Evolutionary conservation across 1,140 invertebrate species (phyloP).

Genomic region (Pachyrhynchus sulphureomaculatus): DNA sequence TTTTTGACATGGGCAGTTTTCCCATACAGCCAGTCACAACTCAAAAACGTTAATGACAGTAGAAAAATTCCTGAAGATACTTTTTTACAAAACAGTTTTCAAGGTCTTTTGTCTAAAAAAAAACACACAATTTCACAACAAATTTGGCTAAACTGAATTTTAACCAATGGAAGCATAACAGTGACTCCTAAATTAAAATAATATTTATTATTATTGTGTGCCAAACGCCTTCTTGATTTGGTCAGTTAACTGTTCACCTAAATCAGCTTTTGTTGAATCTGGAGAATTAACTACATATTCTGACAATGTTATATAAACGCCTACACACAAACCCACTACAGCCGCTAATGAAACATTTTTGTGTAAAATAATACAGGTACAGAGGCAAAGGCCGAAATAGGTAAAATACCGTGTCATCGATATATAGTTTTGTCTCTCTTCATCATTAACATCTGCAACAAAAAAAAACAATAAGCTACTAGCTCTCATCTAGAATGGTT

Average conservation of each 20-base stretch:
- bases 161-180: too few relatives aligned
- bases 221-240: slow-evolving; percentile 27
- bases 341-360: slow-evolving; percentile 71
- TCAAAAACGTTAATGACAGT: too few relatives aligned
- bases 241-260: slow-evolving; percentile 32
- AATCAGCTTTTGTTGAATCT: slow-evolving; percentile 34
- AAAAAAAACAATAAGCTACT: too few relatives aligned
- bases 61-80: too few relatives aligned
- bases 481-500: too few relatives aligned
- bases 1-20: too few relatives aligned
- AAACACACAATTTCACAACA: too few relatives aligned
- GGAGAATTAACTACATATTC: slow-evolving; percentile 64
- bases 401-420: slow-evolving; percentile 72
- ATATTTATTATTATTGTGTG: background rate
- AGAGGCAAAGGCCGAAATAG: slow-evolving; percentile 76
- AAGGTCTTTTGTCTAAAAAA: too few relatives aligned
- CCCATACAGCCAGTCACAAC: too few relatives aligned
- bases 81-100: too few relatives aligned
- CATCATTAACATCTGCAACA: slow-evolving; percentile 44
- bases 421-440: slow-evolving; percentile 55
- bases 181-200: too few relatives aligned
- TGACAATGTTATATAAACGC: slow-evolving; percentile 74
- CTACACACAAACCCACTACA: slow-evolving; percentile 71
- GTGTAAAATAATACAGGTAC: slow-evolving; percentile 81
- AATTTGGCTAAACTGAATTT: too few relatives aligned